phyloP scores from a whole-genome alignment of 2,888 invertebrate genomes.

The Cheilosia pagana region DNA sequence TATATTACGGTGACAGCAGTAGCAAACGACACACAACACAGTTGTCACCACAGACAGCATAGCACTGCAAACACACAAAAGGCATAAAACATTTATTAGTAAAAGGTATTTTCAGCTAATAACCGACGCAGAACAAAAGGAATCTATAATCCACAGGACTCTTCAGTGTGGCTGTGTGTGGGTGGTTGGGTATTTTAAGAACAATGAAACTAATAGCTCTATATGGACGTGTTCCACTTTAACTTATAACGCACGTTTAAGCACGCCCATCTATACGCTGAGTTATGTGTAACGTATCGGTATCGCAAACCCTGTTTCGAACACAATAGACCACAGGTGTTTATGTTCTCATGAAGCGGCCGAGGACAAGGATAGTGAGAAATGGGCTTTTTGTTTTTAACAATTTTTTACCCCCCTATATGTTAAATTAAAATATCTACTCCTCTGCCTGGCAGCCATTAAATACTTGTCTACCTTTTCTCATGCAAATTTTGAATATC shows the following conservation, averaged over 20 bases:
- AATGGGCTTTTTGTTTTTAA: constrained; percentile 1
- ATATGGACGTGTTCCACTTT: constrained; percentile 33
- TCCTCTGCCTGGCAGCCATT: neutral
- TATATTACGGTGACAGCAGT: constrained; percentile 86
- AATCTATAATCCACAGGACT: constrained; percentile 44
- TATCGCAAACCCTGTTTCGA: neutral
- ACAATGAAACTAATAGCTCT: constrained; percentile 60
- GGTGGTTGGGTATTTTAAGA: constrained; percentile 28
- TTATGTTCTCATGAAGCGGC: constrained; percentile 23
- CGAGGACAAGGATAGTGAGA: constrained; percentile 6
- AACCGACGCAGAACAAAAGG: constrained; percentile 40
- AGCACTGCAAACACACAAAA: constrained; percentile 85
- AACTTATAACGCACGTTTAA: constrained; percentile 26
- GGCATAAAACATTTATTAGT: constrained; percentile 56
- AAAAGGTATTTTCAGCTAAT: constrained; percentile 35
- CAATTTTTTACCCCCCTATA: neutral
- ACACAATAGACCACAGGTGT: constrained; percentile 59
- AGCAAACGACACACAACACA: constrained; percentile 90
- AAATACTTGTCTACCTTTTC: constrained; percentile 7
- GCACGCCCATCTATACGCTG: neutral
- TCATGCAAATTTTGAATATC: constrained; percentile 48
- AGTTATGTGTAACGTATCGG: neutral
- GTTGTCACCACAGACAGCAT: constrained; percentile 91
- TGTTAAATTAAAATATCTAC: neutral
- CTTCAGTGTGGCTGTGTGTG: constrained; percentile 11